These are phyloP conservation scores for Holacanthus passer DNA, from an alignment of 2,113 vertebrate genomes.

Conservation along the genomic window DNA sequence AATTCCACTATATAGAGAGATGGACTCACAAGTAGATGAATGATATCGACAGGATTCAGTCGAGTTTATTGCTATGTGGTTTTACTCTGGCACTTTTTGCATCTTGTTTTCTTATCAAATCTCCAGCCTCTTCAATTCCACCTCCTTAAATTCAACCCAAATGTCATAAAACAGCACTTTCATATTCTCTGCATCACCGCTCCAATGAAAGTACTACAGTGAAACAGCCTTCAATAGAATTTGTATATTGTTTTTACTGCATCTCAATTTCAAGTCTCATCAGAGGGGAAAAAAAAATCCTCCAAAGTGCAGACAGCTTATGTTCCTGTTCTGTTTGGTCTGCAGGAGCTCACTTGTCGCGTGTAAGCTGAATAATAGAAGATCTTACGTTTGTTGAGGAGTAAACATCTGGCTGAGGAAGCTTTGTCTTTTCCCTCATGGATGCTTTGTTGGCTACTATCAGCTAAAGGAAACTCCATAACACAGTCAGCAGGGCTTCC, in stretches of 20 bases:
- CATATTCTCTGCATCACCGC: neutral
- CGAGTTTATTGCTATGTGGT: neutral
- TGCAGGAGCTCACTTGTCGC: slow-evolving; percentile 17
- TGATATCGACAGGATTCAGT: neutral
- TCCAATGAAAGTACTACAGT: neutral
- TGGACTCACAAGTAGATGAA: neutral
- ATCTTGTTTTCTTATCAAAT: neutral
- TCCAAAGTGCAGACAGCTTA: neutral
- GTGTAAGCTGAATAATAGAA: slow-evolving; percentile 31
- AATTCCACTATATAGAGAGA: neutral
- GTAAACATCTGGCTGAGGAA: slow-evolving; percentile 50
- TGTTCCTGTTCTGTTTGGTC: slow-evolving; percentile 27
- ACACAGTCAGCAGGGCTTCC: slow-evolving; percentile 48
- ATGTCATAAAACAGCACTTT: neutral
- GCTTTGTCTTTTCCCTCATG: slow-evolving; percentile 58
- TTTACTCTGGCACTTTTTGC: no score
- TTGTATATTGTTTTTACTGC: neutral
- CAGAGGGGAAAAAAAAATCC: neutral
- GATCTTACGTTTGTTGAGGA: slow-evolving; percentile 36
- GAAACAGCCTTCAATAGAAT: neutral
- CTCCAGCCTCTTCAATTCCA: neutral
- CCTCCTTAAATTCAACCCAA: neutral
- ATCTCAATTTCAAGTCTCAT: neutral
- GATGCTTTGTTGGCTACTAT: slow-evolving; percentile 43
- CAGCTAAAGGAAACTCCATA: slow-evolving; percentile 55